Evolutionary conservation across 35 echinoderm and acorn worm species (phyloP).

Genomic region (Nesometra sesokonis): DNA sequence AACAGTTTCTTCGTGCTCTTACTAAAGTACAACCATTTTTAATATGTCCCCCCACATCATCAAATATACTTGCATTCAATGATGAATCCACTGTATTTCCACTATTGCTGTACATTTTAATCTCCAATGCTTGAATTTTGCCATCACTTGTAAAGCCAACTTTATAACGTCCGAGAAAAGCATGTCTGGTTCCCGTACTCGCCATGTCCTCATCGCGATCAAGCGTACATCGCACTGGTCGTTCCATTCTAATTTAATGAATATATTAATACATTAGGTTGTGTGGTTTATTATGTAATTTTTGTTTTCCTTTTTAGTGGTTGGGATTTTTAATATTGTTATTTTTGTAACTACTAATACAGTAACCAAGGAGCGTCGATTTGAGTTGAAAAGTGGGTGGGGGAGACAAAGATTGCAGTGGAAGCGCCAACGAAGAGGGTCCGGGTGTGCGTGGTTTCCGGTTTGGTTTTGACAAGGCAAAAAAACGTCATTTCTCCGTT

Average conservation of each 20-base stretch:
- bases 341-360: too few species aligned
- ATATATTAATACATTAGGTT: too few species aligned
- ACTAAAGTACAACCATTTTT: background rate
- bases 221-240: conserved; percentile 67
- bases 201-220: conserved; percentile 91
- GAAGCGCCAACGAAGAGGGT: too few species aligned
- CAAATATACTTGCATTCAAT: conserved; percentile 26
- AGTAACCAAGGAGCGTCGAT: too few species aligned
- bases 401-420: background rate
- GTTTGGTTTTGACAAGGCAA: too few species aligned
- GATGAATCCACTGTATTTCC: conserved; percentile 55
- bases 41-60: conserved; percentile 1
- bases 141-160: conserved; percentile 72
- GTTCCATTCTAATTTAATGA: conserved; percentile 43
- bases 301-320: too few species aligned
- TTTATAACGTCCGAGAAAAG: conserved; percentile 74
- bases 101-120: conserved; percentile 55
- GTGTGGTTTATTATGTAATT: too few species aligned
- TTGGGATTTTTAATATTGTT: too few species aligned
- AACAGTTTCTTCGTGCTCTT: background rate
- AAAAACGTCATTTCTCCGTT: too few species aligned
- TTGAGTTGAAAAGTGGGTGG: too few species aligned
- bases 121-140: conserved; percentile 43
- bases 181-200: conserved; percentile 59
- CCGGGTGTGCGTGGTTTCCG: too few species aligned